These are phyloP conservation scores for Endomychus coccineus DNA, from an alignment of 2,888 invertebrate genomes.

Conservation along the genomic window DNA sequence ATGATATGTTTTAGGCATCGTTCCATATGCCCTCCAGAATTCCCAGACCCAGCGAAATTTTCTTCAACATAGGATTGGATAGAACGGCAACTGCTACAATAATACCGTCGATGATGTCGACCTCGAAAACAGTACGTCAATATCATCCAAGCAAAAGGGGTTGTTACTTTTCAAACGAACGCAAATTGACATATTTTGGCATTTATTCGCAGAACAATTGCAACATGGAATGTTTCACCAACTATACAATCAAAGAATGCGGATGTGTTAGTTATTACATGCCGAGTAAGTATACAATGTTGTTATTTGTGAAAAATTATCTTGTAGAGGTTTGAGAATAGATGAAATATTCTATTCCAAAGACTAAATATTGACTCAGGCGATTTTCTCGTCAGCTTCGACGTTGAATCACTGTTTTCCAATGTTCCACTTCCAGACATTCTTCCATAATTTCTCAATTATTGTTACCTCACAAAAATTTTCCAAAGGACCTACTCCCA, in stretches of 20 bases:
- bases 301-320: no score
- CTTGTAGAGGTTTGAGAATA: no score
- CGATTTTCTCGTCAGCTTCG: no score
- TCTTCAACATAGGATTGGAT: slow-evolving; percentile 60
- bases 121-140: slow-evolving; percentile 55
- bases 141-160: slow-evolving; percentile 57
- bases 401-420: no score
- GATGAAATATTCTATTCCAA: no score
- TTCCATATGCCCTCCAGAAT: slow-evolving; percentile 61
- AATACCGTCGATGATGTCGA: slow-evolving; percentile 64
- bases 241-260: slow-evolving; percentile 50
- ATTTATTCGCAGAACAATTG: slow-evolving; percentile 65
- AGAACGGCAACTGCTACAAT: slow-evolving; percentile 62
- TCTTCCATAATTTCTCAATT: no score
- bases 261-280: slow-evolving; percentile 53
- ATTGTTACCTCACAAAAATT: no score
- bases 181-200: slow-evolving; percentile 55
- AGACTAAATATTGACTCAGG: no score
- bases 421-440: no score
- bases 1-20: slow-evolving; percentile 47
- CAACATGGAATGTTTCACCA: slow-evolving; percentile 61
- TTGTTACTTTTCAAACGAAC: slow-evolving; percentile 60
- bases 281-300: slow-evolving; percentile 44
- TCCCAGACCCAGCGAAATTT: slow-evolving; percentile 60
- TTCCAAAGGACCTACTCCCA: no score